Conservation (phyloP, 2,888 invertebrate genomes). For the Sturmia bella region DNA sequence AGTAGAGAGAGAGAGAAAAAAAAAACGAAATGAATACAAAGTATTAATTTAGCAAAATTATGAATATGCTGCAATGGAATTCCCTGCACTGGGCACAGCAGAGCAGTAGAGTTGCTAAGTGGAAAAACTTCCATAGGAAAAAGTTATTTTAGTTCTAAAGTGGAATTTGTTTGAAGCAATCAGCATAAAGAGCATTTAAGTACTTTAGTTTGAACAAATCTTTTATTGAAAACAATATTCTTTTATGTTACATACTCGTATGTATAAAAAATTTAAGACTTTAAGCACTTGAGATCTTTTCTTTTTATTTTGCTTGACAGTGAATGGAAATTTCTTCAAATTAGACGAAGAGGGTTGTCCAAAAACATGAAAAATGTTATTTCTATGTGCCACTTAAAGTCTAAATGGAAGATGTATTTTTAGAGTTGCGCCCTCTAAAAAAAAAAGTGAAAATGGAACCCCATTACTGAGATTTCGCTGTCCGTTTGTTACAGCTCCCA, state of each 20-base stretch:
- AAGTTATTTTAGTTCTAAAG: constrained; percentile 25
- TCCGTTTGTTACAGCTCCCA: no score
- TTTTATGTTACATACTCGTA: not conserved
- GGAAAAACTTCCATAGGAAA: not conserved
- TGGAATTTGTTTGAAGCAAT: constrained; percentile 6
- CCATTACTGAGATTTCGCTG: no score
- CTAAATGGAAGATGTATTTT: no score
- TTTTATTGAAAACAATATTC: not conserved
- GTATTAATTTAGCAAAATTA: constrained; percentile 50
- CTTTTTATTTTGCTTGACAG: no score
- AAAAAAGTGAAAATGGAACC: no score
- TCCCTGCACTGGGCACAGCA: constrained; percentile 41
- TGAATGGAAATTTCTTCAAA: no score
- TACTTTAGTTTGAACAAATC: not conserved
- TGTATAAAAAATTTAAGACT: not conserved
- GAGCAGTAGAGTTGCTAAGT: constrained; percentile 54
- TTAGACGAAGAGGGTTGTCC: no score
- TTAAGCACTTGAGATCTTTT: no score
- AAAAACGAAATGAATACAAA: constrained; percentile 32
- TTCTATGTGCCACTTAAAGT: no score
- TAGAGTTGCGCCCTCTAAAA: no score
- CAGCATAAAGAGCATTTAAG: not conserved
- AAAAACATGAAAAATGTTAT: no score
- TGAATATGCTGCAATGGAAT: constrained; percentile 55
- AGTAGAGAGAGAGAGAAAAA: constrained; percentile 21